These are phyloP conservation scores for Trematomus loennbergii DNA, from an alignment of 2,113 vertebrate species.

Conservation along the genomic window DNA sequence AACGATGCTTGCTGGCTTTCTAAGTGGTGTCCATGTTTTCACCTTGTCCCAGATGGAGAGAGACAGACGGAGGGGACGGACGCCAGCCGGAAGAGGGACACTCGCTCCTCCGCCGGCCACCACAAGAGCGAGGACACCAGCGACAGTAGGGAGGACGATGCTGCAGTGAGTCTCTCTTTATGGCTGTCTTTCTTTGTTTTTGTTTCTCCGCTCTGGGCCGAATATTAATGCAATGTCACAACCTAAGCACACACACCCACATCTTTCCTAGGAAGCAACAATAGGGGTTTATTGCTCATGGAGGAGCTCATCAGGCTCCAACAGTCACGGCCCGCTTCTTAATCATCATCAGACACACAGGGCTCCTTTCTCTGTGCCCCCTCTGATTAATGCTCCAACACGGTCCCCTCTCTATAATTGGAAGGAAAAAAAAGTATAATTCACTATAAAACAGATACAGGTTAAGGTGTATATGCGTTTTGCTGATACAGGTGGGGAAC, in stretches of 20 bases:
- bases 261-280: conserved; percentile 10
- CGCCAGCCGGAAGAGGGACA: conserved; percentile 79
- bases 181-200: conserved; percentile 1
- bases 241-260: conserved; percentile 12
- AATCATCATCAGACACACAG: conserved; percentile 45
- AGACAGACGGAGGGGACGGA: conserved; percentile 88
- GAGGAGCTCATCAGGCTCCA: conserved; percentile 32
- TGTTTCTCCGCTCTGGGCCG: not conserved
- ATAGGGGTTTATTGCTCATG: conserved; percentile 2
- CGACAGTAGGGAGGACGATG: conserved; percentile 93
- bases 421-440: too few species aligned
- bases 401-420: not conserved
- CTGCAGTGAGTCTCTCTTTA: conserved; percentile 79
- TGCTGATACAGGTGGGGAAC: not conserved
- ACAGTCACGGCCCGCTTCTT: conserved; percentile 31
- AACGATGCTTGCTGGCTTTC: conserved; percentile 27
- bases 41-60: conserved; percentile 88
- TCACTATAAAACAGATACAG: too few species aligned
- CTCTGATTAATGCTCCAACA: conserved; percentile 41
- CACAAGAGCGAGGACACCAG: conserved; percentile 89
- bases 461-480: too few species aligned
- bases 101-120: conserved; percentile 72
- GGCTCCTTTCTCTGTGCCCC: conserved; percentile 26
- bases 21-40: conserved; percentile 55
- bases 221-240: conserved; percentile 8